phyloP scores from a whole-genome alignment of 2,888 invertebrate species.

The Apamea crenata region DNA sequence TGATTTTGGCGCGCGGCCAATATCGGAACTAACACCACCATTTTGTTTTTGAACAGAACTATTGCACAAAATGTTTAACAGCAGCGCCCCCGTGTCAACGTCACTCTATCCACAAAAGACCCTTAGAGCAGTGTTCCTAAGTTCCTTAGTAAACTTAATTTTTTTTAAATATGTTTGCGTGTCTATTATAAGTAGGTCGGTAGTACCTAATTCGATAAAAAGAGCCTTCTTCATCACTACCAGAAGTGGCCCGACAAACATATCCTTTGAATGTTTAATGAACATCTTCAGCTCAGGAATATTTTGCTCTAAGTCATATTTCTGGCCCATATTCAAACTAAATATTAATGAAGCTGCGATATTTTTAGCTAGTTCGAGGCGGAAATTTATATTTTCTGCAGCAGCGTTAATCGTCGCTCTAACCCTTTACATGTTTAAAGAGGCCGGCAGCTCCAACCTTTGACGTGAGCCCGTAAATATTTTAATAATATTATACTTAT shows the following conservation, averaged over 20 bases:
- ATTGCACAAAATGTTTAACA: too few relatives aligned
- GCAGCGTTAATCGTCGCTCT: constrained; percentile 35
- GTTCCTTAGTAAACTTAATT: neutral
- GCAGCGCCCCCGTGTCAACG: too few relatives aligned
- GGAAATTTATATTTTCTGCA: constrained; percentile 43
- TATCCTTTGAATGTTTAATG: constrained; percentile 51
- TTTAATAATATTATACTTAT: constrained; percentile 32
- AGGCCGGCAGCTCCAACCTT: constrained; percentile 22
- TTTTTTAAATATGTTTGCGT: neutral
- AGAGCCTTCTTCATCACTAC: constrained; percentile 35
- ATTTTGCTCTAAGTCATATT: constrained; percentile 35
- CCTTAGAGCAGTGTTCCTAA: neutral
- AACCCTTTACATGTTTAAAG: constrained; percentile 51
- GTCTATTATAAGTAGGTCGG: neutral
- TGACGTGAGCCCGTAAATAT: constrained; percentile 38
- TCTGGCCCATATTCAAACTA: constrained; percentile 38
- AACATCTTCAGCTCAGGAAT: constrained; percentile 18
- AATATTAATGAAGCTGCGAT: constrained; percentile 53
- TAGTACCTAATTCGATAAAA: constrained; percentile 39
- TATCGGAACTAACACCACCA: too few relatives aligned
- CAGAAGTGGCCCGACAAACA: constrained; percentile 7
- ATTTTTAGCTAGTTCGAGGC: constrained; percentile 49
- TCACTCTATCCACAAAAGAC: too few relatives aligned
- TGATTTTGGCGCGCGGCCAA: too few relatives aligned
- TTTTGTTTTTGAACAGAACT: too few relatives aligned